A percentile compares a stretch with the other conserved stretches of the same genome.
phyloP scores from a whole-genome alignment of 2,797 vertebrate species.

The Lithobates sylvaticus region DNA sequence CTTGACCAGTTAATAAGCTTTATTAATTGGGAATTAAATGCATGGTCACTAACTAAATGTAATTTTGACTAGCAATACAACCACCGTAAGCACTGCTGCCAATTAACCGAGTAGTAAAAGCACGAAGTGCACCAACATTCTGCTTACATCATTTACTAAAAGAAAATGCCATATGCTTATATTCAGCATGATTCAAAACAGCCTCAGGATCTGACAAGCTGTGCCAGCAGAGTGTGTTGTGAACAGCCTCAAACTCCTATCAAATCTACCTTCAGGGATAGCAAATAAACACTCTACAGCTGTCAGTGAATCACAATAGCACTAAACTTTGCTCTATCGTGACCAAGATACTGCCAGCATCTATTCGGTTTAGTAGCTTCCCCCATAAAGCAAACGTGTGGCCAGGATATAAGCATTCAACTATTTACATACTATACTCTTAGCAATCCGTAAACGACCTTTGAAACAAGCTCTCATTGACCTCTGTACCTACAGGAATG shows the following conservation, averaged over 20 bases:
- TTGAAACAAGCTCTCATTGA: no score
- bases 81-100: background rate
- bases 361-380: no score
- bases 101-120: background rate
- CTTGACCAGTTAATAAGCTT: conserved; percentile 29
- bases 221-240: background rate
- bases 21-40: background rate
- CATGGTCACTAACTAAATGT: background rate
- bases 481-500: no score
- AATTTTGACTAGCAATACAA: background rate
- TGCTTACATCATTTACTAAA: background rate
- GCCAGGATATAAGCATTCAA: no score
- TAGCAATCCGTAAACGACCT: no score
- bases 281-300: background rate
- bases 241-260: background rate
- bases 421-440: no score
- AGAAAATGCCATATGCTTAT: background rate
- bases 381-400: no score
- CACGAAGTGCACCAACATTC: background rate
- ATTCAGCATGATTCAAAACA: background rate
- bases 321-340: no score
- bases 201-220: background rate
- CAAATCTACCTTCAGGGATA: no score
- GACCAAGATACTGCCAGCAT: no score
- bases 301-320: no score